Percentiles rank a stretch among this genome's conserved stretches.
phyloP scores from a whole-genome alignment of 2,888 invertebrate genomes.

The Ypsolopha scabrella region DNA sequence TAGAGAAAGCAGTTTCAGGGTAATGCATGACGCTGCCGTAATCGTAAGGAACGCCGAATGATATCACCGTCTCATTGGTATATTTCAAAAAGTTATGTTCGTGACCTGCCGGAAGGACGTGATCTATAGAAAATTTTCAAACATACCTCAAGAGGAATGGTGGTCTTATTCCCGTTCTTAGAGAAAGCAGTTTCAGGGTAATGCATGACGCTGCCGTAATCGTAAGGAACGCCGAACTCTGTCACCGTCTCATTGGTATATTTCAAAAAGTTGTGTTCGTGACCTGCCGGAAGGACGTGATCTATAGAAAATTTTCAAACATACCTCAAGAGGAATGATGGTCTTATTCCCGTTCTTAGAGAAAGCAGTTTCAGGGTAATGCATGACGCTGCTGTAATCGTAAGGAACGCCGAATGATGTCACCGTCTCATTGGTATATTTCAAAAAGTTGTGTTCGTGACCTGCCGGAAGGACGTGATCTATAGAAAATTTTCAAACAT shows the following conservation, averaged over 20 bases:
- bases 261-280: conserved; percentile 55
- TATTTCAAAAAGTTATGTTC: conserved; percentile 63
- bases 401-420: conserved; percentile 55
- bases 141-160: not conserved
- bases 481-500: too few relatives aligned
- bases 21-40: conserved; percentile 36
- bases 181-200: not conserved
- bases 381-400: conserved; percentile 56
- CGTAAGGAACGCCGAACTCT: conserved; percentile 53
- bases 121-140: too few relatives aligned
- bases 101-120: conserved; percentile 5
- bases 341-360: not conserved
- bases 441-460: conserved; percentile 49
- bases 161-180: not conserved
- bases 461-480: not conserved
- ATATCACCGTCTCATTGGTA: conserved; percentile 49
- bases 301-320: not conserved
- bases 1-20: not conserved
- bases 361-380: not conserved
- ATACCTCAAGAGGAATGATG: not conserved
- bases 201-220: conserved; percentile 48
- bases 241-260: conserved; percentile 60
- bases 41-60: conserved; percentile 64
- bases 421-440: conserved; percentile 59
- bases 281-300: conserved; percentile 15